These are phyloP conservation scores for Hyla sarda DNA, from an alignment of 2,113 vertebrate genomes.

Conservation along the genomic window DNA sequence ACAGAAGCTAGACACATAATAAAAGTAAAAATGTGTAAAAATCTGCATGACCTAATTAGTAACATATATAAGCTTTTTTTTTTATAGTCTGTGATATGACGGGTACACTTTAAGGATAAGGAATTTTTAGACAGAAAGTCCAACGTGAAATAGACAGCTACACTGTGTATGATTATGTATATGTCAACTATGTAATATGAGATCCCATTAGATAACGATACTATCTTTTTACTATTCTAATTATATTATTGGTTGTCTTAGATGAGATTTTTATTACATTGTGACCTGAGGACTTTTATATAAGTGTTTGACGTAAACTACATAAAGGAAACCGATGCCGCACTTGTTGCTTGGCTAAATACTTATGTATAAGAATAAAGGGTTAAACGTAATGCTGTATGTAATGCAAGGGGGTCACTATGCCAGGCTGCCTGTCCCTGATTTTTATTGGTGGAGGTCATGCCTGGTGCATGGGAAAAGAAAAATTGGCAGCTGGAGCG, in stretches of 20 bases:
- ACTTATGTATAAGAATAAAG: conserved; percentile 9
- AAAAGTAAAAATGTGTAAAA: too few relatives aligned
- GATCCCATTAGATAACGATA: not conserved
- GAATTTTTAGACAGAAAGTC: too few relatives aligned
- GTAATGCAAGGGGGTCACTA: conserved; percentile 58
- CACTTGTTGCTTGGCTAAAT: not conserved
- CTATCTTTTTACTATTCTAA: not conserved
- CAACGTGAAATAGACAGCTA: too few relatives aligned
- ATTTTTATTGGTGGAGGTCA: conserved; percentile 76
- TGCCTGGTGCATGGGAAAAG: conserved; percentile 91
- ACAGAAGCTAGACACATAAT: too few relatives aligned
- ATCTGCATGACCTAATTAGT: too few relatives aligned
- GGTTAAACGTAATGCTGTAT: conserved; percentile 29
- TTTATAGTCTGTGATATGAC: too few relatives aligned
- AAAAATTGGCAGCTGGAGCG: conserved; percentile 83
- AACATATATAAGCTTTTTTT: too few relatives aligned
- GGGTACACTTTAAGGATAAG: too few relatives aligned
- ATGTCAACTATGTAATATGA: not conserved
- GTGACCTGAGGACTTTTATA: not conserved
- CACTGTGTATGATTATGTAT: not conserved
- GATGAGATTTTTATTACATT: not conserved
- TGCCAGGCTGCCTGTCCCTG: conserved; percentile 70
- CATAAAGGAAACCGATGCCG: too few relatives aligned
- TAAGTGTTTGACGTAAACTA: not conserved
- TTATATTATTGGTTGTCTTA: not conserved